These are phyloP conservation scores for Ateles fusciceps DNA, from an alignment of 2,797 vertebrate species.

Conservation along the genomic window DNA sequence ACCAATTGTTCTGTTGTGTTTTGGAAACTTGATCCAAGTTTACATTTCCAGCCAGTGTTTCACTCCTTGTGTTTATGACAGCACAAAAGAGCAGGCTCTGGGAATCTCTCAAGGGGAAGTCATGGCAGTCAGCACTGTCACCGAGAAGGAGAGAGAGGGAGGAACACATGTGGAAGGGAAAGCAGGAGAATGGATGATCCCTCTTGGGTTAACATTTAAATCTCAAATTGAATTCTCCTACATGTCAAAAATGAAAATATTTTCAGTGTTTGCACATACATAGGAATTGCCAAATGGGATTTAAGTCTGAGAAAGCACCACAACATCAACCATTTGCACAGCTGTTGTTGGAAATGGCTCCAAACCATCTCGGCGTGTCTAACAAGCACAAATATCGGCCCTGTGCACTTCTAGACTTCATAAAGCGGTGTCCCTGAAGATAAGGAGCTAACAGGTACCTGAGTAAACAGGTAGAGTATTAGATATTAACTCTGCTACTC, in stretches of 20 bases:
- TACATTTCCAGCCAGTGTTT: conserved; percentile 79
- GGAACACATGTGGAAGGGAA: not conserved
- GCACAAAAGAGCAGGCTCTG: conserved; percentile 70
- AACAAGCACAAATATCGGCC: conserved; percentile 51
- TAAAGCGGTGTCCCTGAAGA: not conserved
- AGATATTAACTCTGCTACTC: not conserved
- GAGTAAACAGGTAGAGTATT: not conserved
- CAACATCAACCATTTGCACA: conserved; percentile 59
- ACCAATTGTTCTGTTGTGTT: conserved; percentile 84
- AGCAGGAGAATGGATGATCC: not conserved
- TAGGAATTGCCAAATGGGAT: conserved; percentile 47
- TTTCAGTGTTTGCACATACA: conserved; percentile 59
- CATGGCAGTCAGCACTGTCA: not conserved
- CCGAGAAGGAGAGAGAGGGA: not conserved
- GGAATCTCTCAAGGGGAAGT: conserved; percentile 69
- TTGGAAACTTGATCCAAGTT: conserved; percentile 83
- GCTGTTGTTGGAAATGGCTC: conserved; percentile 55
- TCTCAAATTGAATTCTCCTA: conserved; percentile 57
- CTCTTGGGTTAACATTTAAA: conserved; percentile 50
- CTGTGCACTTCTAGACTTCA: not conserved
- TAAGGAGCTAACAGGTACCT: not conserved
- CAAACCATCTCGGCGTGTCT: not conserved
- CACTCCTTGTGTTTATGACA: conserved; percentile 77
- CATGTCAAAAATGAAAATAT: conserved; percentile 47
- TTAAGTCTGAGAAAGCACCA: conserved; percentile 56